phyloP scores from a whole-genome alignment of 2,888 invertebrate genomes.

The Pedicia rivosa region DNA sequence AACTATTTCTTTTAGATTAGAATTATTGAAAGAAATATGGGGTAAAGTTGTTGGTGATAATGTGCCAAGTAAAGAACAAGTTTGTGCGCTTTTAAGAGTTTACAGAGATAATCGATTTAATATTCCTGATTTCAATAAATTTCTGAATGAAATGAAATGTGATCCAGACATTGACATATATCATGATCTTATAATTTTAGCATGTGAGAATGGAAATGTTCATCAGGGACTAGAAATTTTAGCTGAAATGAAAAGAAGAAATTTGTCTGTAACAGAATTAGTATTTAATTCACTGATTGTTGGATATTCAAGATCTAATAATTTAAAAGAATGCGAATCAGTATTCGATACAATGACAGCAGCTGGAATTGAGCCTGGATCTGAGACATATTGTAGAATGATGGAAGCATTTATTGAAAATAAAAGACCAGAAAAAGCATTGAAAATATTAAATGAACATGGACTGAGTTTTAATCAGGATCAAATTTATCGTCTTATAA shows the following conservation, averaged over 20 bases:
- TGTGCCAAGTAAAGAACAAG: slow-evolving; percentile 21
- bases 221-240: slow-evolving; percentile 38
- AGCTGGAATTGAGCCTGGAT: slow-evolving; percentile 32
- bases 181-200: slow-evolving; percentile 37
- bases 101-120: slow-evolving; percentile 42
- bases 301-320: slow-evolving; percentile 32
- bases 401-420: slow-evolving; percentile 36
- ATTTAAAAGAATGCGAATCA: slow-evolving; percentile 32
- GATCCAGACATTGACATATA: slow-evolving; percentile 37
- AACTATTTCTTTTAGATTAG: slow-evolving; percentile 30
- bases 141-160: slow-evolving; percentile 19
- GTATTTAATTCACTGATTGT: slow-evolving; percentile 43
- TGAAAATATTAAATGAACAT: slow-evolving; percentile 16
- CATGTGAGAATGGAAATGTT: slow-evolving; percentile 40
- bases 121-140: slow-evolving; percentile 16
- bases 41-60: slow-evolving; percentile 27
- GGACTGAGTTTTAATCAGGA: slow-evolving; percentile 15
- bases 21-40: slow-evolving; percentile 39
- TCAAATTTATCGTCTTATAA: slow-evolving; percentile 19
- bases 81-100: slow-evolving; percentile 38
- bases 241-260: slow-evolving; percentile 39
- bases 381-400: slow-evolving; percentile 35
- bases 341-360: slow-evolving; percentile 41
- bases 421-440: slow-evolving; percentile 23
- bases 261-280: slow-evolving; percentile 36